A percentile compares a stretch with the other conserved stretches of the same genome.
Conservation (phyloP, 2,113 vertebrate genomes). For the Corythaeola cristata region DNA sequence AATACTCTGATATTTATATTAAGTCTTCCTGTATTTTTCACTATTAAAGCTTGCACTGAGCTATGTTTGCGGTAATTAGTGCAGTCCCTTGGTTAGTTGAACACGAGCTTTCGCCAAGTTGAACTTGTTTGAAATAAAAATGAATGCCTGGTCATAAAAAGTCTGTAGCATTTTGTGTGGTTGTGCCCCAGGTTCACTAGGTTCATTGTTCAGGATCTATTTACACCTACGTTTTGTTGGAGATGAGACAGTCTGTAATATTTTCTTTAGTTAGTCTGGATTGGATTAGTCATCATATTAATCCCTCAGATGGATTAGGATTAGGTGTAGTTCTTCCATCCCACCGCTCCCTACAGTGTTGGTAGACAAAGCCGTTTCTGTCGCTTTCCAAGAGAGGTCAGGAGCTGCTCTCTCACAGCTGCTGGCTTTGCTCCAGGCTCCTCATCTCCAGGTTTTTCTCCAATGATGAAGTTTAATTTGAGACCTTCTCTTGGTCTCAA, state of each 20-base stretch:
- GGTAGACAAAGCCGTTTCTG: neutral
- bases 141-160: neutral
- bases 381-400: neutral
- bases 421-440: neutral
- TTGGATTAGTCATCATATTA: neutral
- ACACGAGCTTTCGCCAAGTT: neutral
- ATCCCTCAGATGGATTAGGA: neutral
- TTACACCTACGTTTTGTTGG: neutral
- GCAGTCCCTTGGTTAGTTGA: neutral
- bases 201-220: neutral
- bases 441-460: neutral
- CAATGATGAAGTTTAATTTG: neutral
- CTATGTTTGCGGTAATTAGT: neutral
- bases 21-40: neutral
- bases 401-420: neutral
- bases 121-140: neutral
- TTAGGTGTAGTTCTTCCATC: neutral
- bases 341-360: rapidly evolving
- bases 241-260: neutral
- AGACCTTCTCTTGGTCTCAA: neutral
- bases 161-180: neutral
- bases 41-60: neutral
- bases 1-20: neutral
- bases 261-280: neutral
- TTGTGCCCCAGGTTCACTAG: neutral